phyloP scores from a whole-genome alignment of 2,888 invertebrate genomes.

The Tetramorium bicarinatum region DNA sequence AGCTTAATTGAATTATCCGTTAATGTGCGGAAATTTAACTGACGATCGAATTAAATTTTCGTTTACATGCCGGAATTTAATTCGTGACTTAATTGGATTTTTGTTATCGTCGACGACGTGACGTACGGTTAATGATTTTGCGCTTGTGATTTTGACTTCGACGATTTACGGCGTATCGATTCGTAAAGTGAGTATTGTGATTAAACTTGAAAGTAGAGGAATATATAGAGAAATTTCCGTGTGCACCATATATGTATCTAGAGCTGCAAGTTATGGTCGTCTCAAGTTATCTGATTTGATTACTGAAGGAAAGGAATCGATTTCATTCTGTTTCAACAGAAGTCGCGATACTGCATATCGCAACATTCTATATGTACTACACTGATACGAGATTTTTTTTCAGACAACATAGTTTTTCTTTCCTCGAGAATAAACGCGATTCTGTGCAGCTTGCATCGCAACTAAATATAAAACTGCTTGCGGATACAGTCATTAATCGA shows the following conservation, averaged over 20 bases:
- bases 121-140: slow-evolving; percentile 58
- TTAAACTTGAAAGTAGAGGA: slow-evolving; percentile 50
- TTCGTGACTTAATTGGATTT: slow-evolving; percentile 17
- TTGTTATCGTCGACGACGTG: slow-evolving; percentile 16
- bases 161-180: slow-evolving; percentile 52
- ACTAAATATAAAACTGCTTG: slow-evolving; percentile 10
- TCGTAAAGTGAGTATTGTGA: slow-evolving; percentile 61
- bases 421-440: not conserved
- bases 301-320: slow-evolving; percentile 13
- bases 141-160: slow-evolving; percentile 56
- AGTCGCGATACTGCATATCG: slow-evolving; percentile 5
- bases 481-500: not conserved
- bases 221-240: slow-evolving; percentile 35
- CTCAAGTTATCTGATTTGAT: slow-evolving; percentile 27
- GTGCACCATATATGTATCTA: slow-evolving; percentile 39
- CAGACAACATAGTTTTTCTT: not conserved
- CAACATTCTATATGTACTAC: not conserved
- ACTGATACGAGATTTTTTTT: not conserved
- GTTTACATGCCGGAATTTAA: not conserved
- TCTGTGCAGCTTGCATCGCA: slow-evolving; percentile 18
- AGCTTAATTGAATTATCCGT: not conserved
- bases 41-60: slow-evolving; percentile 15
- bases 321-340: slow-evolving; percentile 20
- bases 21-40: slow-evolving; percentile 22
- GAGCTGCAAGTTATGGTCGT: slow-evolving; percentile 52